Conservation (phyloP, 2,113 vertebrate species). For the Corynorhinus townsendii region DNA sequence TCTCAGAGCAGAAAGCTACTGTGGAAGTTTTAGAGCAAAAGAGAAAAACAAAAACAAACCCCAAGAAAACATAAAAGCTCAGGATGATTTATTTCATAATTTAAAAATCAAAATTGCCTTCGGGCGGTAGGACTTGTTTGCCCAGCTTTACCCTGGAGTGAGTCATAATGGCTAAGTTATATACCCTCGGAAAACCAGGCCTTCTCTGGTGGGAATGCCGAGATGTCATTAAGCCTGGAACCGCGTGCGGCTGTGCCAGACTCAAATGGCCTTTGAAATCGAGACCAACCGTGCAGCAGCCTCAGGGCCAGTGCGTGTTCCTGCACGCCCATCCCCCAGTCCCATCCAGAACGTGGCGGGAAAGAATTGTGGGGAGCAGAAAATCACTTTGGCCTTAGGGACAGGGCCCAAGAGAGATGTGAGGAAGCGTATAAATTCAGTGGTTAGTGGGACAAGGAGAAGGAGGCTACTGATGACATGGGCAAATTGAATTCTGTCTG, state of each 20-base stretch:
- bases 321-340: neutral
- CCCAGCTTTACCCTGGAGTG: constrained; percentile 53
- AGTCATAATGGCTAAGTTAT: constrained; percentile 60
- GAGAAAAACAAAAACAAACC: constrained; percentile 63
- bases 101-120: constrained; percentile 74
- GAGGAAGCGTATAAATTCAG: neutral
- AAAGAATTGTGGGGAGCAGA: neutral
- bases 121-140: constrained; percentile 64
- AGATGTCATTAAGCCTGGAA: constrained; percentile 25
- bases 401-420: neutral
- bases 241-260: neutral
- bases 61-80: constrained; percentile 63
- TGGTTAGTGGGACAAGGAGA: neutral
- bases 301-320: rapidly evolving
- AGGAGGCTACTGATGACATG: neutral
- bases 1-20: constrained; percentile 58
- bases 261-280: constrained; percentile 55
- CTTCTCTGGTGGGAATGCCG: constrained; percentile 41
- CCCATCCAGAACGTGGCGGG: neutral
- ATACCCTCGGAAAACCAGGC: constrained; percentile 6
- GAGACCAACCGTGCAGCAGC: constrained; percentile 33
- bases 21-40: constrained; percentile 45
- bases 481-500: neutral
- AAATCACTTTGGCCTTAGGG: constrained; percentile 21
- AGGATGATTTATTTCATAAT: constrained; percentile 69